Conservation (phyloP, 2,113 vertebrate genomes). For the Microcebus ravelobensis region DNA sequence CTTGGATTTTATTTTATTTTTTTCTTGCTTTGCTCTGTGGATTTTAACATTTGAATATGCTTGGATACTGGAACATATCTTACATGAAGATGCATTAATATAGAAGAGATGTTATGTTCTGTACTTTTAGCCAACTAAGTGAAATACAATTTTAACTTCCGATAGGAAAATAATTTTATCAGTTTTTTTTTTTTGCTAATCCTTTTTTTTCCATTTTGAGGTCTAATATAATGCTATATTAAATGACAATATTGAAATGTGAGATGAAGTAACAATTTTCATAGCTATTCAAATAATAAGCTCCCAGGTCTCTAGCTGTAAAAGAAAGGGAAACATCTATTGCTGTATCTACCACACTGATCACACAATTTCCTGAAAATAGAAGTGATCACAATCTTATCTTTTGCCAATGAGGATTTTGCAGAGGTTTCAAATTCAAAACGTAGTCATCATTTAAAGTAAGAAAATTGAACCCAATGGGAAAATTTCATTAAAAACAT, state of each 20-base stretch:
- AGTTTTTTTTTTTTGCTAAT: background rate
- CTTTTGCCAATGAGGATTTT: conserved; percentile 44
- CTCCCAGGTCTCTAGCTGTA: background rate
- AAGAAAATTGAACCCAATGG: conserved; percentile 22
- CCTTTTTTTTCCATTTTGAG: background rate
- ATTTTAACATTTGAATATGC: background rate
- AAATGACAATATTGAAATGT: conserved; percentile 27
- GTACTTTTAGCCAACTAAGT: background rate
- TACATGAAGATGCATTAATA: background rate
- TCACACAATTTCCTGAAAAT: conserved; percentile 53
- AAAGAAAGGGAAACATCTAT: conserved; percentile 1
- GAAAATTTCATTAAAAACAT: conserved; percentile 61
- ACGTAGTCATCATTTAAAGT: conserved; percentile 51
- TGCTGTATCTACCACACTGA: background rate
- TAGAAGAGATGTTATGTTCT: background rate
- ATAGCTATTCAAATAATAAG: background rate
- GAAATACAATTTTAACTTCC: conserved; percentile 23
- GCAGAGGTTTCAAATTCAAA: conserved; percentile 52
- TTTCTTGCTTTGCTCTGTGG: background rate
- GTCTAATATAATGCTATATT: background rate
- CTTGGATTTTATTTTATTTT: background rate
- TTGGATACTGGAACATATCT: background rate
- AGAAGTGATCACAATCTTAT: background rate
- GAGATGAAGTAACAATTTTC: background rate
- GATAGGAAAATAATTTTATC: background rate